Conservation (phyloP, 2,888 invertebrate genomes). For the Mesochorus sp. region DNA sequence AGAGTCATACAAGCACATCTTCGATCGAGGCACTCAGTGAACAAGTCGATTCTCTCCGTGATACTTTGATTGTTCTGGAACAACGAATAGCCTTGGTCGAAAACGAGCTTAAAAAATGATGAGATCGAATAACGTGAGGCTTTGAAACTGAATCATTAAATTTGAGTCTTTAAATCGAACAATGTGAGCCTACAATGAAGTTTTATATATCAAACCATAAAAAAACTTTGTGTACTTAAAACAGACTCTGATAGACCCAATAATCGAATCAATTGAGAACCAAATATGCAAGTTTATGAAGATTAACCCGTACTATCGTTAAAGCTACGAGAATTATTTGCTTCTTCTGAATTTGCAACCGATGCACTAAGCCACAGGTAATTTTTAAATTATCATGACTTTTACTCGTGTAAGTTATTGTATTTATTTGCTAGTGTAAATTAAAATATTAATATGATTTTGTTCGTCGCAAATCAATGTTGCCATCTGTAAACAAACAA, state of each 20-base stretch:
- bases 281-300: too few species aligned
- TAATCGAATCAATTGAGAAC: too few species aligned
- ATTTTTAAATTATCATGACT: neutral
- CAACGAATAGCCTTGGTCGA: constrained; percentile 84
- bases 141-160: neutral
- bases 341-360: too few species aligned
- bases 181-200: too few species aligned
- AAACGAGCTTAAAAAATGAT: constrained; percentile 77
- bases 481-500: too few species aligned
- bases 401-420: constrained; percentile 26
- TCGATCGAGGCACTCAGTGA: constrained; percentile 83
- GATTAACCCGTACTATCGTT: too few species aligned
- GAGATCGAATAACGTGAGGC: constrained; percentile 3
- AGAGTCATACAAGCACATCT: constrained; percentile 47
- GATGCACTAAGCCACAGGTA: too few species aligned
- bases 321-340: too few species aligned
- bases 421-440: constrained; percentile 39
- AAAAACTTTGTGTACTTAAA: too few species aligned
- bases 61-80: constrained; percentile 84
- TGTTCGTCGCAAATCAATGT: neutral
- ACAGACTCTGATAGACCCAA: too few species aligned
- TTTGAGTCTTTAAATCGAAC: too few species aligned
- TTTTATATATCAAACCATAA: too few species aligned
- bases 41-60: constrained; percentile 84
- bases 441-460: constrained; percentile 13